phyloP scores from a whole-genome alignment of 2,113 vertebrate genomes.

The Atlantisia rogersi region DNA sequence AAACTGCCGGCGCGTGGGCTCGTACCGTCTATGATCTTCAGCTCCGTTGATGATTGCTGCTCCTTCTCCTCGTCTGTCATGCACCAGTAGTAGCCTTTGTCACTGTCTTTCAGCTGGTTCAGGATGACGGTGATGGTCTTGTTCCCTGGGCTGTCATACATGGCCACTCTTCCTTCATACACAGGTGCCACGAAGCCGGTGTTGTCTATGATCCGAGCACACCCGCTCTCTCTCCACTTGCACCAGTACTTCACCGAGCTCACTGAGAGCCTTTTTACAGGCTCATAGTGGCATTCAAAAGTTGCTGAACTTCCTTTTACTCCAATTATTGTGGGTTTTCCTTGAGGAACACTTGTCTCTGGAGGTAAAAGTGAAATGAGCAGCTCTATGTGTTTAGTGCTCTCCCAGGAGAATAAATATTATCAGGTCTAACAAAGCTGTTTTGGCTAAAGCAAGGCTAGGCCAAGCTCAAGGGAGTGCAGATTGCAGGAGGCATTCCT shows the following conservation, averaged over 20 bases:
- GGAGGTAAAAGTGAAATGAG: not conserved
- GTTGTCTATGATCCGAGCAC: constrained; percentile 35
- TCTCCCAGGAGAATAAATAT: not conserved
- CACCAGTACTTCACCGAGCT: constrained; percentile 65
- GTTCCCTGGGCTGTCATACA: constrained; percentile 2
- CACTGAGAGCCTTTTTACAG: not conserved
- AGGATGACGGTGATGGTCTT: constrained; percentile 46
- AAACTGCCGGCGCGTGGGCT: accelerated
- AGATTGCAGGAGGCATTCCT: not conserved
- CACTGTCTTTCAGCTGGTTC: constrained; percentile 61
- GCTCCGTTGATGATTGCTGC: constrained; percentile 32
- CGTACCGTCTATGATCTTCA: constrained; percentile 71
- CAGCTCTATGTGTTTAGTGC: accelerated
- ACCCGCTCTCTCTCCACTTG: constrained; percentile 6
- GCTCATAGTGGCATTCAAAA: constrained; percentile 54
- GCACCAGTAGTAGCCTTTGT: constrained; percentile 78
- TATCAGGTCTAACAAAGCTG: not conserved
- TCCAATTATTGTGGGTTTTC: not conserved
- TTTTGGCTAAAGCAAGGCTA: not conserved
- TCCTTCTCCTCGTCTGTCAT: not conserved
- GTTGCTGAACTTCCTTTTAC: constrained; percentile 61
- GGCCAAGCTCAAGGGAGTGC: not conserved
- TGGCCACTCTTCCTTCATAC: constrained; percentile 53
- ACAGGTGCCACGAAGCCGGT: accelerated
- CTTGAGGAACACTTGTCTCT: constrained; percentile 37